Conservation (phyloP, 2,888 invertebrate species). For the Oxyteleia sp. region DNA sequence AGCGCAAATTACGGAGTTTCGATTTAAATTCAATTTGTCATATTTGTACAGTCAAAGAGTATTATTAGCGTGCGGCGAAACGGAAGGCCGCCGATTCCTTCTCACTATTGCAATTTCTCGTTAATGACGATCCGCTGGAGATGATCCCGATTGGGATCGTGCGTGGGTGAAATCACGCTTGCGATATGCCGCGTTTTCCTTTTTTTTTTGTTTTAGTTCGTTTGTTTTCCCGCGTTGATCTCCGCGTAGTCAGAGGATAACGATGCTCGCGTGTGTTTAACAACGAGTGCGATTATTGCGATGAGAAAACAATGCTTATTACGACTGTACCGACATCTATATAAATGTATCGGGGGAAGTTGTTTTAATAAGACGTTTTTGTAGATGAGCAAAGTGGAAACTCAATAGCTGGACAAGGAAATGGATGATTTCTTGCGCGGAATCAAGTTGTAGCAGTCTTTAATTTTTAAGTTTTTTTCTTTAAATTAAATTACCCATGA, state of each 20-base stretch:
- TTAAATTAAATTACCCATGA: no score
- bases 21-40: constrained; percentile 38
- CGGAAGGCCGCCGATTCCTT: constrained; percentile 59
- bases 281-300: constrained; percentile 78
- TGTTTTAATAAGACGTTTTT: constrained; percentile 13
- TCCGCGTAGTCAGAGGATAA: constrained; percentile 73
- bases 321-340: constrained; percentile 25
- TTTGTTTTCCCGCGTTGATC: constrained; percentile 75
- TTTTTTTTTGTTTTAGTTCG: constrained; percentile 49
- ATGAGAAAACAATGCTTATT: constrained; percentile 58
- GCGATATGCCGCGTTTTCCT: constrained; percentile 51
- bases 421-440: no score
- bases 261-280: constrained; percentile 81
- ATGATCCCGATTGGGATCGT: constrained; percentile 54
- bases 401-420: no score
- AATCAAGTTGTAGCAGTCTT: no score
- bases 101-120: constrained; percentile 53
- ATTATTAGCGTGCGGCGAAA: constrained; percentile 23
- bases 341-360: background rate
- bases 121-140: constrained; percentile 53
- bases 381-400: background rate
- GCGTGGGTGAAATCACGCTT: constrained; percentile 63
- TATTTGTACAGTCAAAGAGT: constrained; percentile 21
- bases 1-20: background rate
- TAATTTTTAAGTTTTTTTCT: no score